Conservation (phyloP, 2,797 vertebrate species). For the Staurois parvus region DNA sequence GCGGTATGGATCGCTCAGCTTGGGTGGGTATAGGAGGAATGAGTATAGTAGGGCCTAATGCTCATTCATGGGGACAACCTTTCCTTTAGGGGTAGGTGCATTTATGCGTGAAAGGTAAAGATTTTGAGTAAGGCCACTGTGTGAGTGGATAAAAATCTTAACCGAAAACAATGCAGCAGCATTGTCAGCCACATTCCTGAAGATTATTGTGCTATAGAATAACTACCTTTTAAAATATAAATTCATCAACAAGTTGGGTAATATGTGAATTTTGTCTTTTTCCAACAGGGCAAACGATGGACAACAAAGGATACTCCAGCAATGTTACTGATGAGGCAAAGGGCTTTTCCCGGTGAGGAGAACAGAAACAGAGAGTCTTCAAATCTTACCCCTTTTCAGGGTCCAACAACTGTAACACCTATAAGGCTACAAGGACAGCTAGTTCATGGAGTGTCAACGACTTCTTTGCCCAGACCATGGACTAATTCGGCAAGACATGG, state of each 20-base stretch:
- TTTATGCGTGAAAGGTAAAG: no score
- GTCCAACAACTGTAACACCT: conserved; percentile 19
- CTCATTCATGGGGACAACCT: no score
- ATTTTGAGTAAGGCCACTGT: no score
- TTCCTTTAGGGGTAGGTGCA: no score
- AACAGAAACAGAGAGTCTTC: conserved; percentile 17
- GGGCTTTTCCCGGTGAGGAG: conserved; percentile 60
- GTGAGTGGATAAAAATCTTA: no score
- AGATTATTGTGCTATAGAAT: no score
- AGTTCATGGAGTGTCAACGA: conserved; percentile 19
- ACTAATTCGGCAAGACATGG: conserved; percentile 23
- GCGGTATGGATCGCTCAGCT: no score
- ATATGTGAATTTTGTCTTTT: conserved; percentile 18
- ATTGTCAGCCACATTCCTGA: no score
- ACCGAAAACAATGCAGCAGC: no score
- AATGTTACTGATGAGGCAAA: conserved; percentile 71
- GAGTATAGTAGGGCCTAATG: no score
- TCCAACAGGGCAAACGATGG: conserved; percentile 68
- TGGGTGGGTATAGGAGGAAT: no score
- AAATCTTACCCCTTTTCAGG: conserved; percentile 30
- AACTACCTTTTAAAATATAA: background rate
- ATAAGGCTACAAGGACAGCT: conserved; percentile 64
- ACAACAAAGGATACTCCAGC: conserved; percentile 71
- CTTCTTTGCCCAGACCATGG: conserved; percentile 48
- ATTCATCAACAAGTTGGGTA: background rate